Evolutionary conservation across 2,888 invertebrate genomes (phyloP).

Genomic region (Drosophila atripex): DNA sequence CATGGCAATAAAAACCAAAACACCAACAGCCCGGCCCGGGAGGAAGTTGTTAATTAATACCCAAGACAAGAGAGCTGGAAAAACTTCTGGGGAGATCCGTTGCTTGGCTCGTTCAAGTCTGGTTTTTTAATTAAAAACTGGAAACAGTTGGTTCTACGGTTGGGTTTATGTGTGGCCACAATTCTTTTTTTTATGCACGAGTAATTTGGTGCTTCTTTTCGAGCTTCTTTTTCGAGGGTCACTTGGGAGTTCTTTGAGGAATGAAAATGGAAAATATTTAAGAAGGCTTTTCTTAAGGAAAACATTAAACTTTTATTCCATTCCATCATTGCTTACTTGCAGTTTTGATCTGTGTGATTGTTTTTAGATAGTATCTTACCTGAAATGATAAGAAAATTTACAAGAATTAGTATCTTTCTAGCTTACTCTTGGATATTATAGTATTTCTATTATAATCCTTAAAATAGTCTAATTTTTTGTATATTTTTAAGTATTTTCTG

Average conservation of each 20-base stretch:
- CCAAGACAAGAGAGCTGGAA: conserved; percentile 46
- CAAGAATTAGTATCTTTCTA: conserved; percentile 2
- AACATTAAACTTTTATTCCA: neutral
- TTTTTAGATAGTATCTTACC: conserved; percentile 47
- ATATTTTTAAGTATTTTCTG: neutral
- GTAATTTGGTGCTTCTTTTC: conserved; percentile 64
- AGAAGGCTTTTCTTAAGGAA: neutral
- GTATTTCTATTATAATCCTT: neutral
- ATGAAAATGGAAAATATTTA: conserved; percentile 6
- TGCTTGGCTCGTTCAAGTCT: conserved; percentile 15
- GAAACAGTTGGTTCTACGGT: conserved; percentile 47
- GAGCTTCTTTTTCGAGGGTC: conserved; percentile 45
- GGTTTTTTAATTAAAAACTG: conserved; percentile 52
- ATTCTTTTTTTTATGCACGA: conserved; percentile 54
- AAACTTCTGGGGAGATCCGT: conserved; percentile 41
- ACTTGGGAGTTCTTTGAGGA: conserved; percentile 1
- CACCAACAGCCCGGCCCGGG: conserved; percentile 19
- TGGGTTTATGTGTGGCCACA: conserved; percentile 36
- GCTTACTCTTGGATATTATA: too few relatives aligned
- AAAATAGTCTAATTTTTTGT: neutral
- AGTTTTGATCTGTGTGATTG: neutral
- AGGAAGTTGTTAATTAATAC: conserved; percentile 76
- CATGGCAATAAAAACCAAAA: conserved; percentile 52
- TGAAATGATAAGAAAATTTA: conserved; percentile 41
- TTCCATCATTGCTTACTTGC: neutral